phyloP scores from a whole-genome alignment of 2,888 invertebrate genomes.

The Synergus gifuensis region DNA sequence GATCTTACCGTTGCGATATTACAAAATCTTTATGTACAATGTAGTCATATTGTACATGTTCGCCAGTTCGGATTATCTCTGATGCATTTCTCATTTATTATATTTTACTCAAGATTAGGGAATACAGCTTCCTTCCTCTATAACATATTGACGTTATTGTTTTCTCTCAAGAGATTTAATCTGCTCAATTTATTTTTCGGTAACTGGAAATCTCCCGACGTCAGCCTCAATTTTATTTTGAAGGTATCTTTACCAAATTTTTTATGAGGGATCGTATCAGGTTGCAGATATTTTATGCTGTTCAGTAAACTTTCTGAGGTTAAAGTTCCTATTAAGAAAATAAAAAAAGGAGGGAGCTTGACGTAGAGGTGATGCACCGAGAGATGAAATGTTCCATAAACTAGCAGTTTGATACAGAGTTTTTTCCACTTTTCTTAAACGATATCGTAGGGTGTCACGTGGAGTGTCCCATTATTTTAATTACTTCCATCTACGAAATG shows the following conservation, averaged over 20 bases:
- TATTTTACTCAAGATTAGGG: neutral
- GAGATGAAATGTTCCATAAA: slow-evolving; percentile 5
- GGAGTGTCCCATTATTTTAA: slow-evolving; percentile 69
- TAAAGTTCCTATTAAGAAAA: neutral
- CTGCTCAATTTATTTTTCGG: neutral
- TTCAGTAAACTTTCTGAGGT: neutral
- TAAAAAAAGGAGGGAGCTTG: neutral
- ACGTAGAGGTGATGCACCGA: neutral
- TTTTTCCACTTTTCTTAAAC: slow-evolving; percentile 50
- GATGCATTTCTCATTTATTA: neutral
- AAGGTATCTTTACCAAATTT: neutral
- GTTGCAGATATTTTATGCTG: neutral
- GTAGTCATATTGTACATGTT: neutral
- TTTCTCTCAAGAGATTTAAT: neutral
- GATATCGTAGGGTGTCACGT: slow-evolving; percentile 53
- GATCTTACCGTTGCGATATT: slow-evolving; percentile 49
- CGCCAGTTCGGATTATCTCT: neutral
- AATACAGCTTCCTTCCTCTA: neutral
- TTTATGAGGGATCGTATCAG: neutral
- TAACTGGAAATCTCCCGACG: no score
- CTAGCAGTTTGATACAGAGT: slow-evolving; percentile 45
- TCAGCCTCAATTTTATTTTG: neutral
- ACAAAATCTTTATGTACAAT: neutral
- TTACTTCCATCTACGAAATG: slow-evolving; percentile 68
- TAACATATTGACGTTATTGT: neutral